A percentile compares a stretch with the other conserved stretches of the same genome.
Conservation (phyloP, 2,113 vertebrate species). For the Silurus meridionalis region DNA sequence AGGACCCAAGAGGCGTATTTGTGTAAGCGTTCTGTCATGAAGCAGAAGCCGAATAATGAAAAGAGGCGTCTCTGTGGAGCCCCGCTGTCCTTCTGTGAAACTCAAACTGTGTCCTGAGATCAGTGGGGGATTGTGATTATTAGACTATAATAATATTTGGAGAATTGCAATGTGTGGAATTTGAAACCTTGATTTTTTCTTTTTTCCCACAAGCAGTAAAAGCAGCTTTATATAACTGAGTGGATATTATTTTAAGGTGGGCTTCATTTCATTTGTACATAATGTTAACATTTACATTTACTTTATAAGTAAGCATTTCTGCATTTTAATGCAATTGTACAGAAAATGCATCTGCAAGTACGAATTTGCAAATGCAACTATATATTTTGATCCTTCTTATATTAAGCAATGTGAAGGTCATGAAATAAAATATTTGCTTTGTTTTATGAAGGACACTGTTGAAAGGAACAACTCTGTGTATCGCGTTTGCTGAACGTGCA, state of each 20-base stretch:
- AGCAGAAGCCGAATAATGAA: conserved; percentile 1
- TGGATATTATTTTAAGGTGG: not conserved
- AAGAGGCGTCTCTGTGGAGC: not conserved
- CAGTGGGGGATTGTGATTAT: conserved; percentile 14
- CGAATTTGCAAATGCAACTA: too few species aligned
- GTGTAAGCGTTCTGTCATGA: conserved; percentile 11
- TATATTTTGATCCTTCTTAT: not conserved
- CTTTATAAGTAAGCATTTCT: not conserved
- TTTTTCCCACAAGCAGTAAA: not conserved
- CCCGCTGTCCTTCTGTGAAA: conserved; percentile 1
- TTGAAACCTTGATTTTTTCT: not conserved
- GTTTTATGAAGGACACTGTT: not conserved
- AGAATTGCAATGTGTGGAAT: not conserved
- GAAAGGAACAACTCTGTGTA: not conserved
- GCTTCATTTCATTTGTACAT: not conserved
- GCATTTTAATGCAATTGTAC: not conserved
- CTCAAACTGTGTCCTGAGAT: not conserved
- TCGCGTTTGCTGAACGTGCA: not conserved
- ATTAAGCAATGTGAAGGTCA: not conserved
- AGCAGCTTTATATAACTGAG: not conserved
- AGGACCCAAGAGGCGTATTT: not conserved
- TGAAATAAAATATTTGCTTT: not conserved
- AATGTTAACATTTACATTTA: not conserved
- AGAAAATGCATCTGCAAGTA: too few species aligned
- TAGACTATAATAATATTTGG: not conserved